Base-by-base conservation (phyloP, 2,888 invertebrate genomes). In the Polia nebulosa region DNA sequence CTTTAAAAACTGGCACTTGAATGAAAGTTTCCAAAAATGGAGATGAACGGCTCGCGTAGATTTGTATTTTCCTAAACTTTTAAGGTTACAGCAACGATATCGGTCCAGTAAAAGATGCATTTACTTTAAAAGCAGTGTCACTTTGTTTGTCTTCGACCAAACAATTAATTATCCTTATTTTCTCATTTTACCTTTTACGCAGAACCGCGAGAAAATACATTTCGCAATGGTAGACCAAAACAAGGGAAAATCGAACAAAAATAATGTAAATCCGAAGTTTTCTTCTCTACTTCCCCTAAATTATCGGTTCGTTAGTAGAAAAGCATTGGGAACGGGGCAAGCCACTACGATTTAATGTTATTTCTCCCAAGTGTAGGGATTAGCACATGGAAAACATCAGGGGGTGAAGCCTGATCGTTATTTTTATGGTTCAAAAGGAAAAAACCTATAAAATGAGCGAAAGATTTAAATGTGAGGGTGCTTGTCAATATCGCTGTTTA, bases 351-450 rank as follows among this genome's bases (percentile, higher is more conserved):
- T 93, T 94, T 94, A 94, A 93, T 92, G 93, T 94, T 94, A 94
- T 94, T 92, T 91, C 91, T 94, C 94, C 94, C 94, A 87, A 88
- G 93, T 87, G 94, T 84, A 89, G 84, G 90, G 90, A 94, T 94
- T 93, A 94, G 89, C 93, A 93, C 93, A 91, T 90, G 89, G 89
- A 90, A 90, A 91, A 90, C 89, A 91, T 89, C 86, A 73, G 77
- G 80, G 85, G 86, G 87, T 81, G 75, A 82, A 81, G 80, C 85
- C 84, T 75, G 73, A 57, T 58, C 78, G 70, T 77, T 76, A 76
- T 75, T 84, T 81, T 83, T 81, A 82, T 81, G 66, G 80, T 61
- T 45, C 68, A 76, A 80, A 80, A 70, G 60, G 76, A 76, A 78
- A 81, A 80, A 73, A 59, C 64, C 65, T 72, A 78, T 80, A 81